Conservation (phyloP, 2,888 invertebrate genomes). For the Metalampra italica region DNA sequence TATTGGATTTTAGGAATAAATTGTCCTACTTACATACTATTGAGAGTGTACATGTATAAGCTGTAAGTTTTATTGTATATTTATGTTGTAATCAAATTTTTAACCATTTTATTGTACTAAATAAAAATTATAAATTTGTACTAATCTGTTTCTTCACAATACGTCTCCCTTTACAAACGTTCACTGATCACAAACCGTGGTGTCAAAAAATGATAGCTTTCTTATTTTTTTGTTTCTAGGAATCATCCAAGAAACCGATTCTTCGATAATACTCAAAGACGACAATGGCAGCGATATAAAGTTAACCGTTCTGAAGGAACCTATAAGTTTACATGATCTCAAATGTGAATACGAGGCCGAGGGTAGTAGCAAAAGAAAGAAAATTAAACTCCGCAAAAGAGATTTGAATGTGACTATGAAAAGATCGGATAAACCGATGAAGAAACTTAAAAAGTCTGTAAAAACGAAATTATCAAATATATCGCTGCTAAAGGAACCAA, state of each 20-base stretch:
- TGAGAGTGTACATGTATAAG: no score
- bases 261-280: slow-evolving; percentile 44
- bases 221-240: slow-evolving; percentile 51
- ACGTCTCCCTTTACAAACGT: no score
- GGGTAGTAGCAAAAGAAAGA: slow-evolving; percentile 9
- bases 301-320: slow-evolving; percentile 43
- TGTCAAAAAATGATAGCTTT: neutral
- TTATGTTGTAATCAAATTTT: no score
- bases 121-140: neutral
- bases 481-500: slow-evolving; percentile 39
- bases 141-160: no score
- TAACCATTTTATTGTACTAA: no score
- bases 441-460: slow-evolving; percentile 4
- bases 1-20: no score
- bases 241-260: slow-evolving; percentile 42
- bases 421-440: neutral
- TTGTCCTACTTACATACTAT: no score
- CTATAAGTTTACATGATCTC: slow-evolving; percentile 41
- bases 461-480: slow-evolving; percentile 14
- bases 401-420: neutral
- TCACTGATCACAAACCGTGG: no score
- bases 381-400: neutral
- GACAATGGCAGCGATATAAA: slow-evolving; percentile 44
- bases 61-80: no score
- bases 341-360: slow-evolving; percentile 32